phyloP scores from a whole-genome alignment of 1,140 invertebrate species.

The Musca domestica region DNA sequence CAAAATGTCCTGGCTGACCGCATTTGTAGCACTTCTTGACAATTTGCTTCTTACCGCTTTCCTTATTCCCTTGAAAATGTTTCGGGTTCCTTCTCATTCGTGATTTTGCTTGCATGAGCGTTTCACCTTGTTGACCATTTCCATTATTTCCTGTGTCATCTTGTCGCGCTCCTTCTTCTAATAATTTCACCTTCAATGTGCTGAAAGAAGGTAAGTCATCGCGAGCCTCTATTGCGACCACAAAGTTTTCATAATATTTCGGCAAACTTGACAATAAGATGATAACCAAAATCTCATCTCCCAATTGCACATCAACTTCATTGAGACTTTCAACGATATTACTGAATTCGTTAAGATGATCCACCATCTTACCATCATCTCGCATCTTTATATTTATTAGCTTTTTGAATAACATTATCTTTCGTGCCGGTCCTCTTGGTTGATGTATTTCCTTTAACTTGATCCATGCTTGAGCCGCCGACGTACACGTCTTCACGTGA shows the following conservation, averaged over 20 bases:
- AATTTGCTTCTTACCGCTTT: slow-evolving; percentile 21
- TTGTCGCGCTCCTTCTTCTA: slow-evolving; percentile 24
- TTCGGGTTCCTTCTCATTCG: not conserved
- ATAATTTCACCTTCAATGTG: slow-evolving; percentile 25
- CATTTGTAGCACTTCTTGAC: slow-evolving; percentile 7
- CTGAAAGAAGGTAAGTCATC: slow-evolving; percentile 24
- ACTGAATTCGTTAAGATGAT: slow-evolving; percentile 24
- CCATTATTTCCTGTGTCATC: not conserved
- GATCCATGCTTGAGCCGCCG: slow-evolving; percentile 19
- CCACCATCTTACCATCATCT: slow-evolving; percentile 3
- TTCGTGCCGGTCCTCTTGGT: slow-evolving; percentile 23
- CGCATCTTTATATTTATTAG: slow-evolving; percentile 23
- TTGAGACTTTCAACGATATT: slow-evolving; percentile 12
- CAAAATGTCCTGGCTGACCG: slow-evolving; percentile 8
- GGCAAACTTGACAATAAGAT: slow-evolving; percentile 28
- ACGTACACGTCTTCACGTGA: not conserved
- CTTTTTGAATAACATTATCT: slow-evolving; percentile 25
- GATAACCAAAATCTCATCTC: slow-evolving; percentile 25
- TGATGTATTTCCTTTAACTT: slow-evolving; percentile 26
- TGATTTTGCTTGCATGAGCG: not conserved
- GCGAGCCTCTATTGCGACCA: slow-evolving; percentile 27
- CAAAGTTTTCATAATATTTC: slow-evolving; percentile 26
- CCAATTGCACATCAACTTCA: slow-evolving; percentile 22
- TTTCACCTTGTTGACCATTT: not conserved
- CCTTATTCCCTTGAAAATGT: not conserved